Percentiles rank a stretch among this genome's conserved stretches.
phyloP scores from a whole-genome alignment of 2,888 invertebrate genomes.

The Rosalia funebris region DNA sequence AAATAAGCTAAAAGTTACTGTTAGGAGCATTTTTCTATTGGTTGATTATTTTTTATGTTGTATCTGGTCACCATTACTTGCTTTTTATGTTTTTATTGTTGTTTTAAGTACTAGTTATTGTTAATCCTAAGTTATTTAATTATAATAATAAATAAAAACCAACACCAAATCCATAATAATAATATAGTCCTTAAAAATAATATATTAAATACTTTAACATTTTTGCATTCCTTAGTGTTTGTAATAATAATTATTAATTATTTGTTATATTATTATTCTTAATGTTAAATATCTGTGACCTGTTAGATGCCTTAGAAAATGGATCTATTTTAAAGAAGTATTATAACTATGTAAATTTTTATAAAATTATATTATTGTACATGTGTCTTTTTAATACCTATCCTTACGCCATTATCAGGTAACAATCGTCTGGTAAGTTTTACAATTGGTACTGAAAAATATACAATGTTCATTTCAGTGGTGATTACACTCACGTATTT shows the following conservation, averaged over 20 bases:
- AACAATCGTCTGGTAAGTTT: conserved; percentile 13
- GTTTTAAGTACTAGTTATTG: conserved; percentile 22
- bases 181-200: conserved; percentile 32
- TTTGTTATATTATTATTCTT: conserved; percentile 41
- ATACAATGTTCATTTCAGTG: not conserved
- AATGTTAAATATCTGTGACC: conserved; percentile 55
- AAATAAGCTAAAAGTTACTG: conserved; percentile 1
- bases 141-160: conserved; percentile 27
- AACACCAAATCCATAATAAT: conserved; percentile 44
- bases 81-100: conserved; percentile 11
- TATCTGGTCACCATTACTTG: not conserved
- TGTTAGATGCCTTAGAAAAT: conserved; percentile 57
- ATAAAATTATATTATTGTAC: conserved; percentile 47
- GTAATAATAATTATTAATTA: conserved; percentile 43
- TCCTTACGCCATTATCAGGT: no score
- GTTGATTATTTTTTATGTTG: conserved; percentile 2
- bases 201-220: conserved; percentile 29
- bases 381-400: no score
- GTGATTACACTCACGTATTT: not conserved
- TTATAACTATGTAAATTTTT: conserved; percentile 49
- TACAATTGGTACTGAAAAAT: not conserved
- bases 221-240: conserved; percentile 44
- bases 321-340: conserved; percentile 53
- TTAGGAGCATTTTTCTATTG: conserved; percentile 6
- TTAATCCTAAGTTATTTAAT: conserved; percentile 32